Evolutionary conservation across 1,140 invertebrate species (phyloP).

Genomic region (Capitella teleta): DNA sequence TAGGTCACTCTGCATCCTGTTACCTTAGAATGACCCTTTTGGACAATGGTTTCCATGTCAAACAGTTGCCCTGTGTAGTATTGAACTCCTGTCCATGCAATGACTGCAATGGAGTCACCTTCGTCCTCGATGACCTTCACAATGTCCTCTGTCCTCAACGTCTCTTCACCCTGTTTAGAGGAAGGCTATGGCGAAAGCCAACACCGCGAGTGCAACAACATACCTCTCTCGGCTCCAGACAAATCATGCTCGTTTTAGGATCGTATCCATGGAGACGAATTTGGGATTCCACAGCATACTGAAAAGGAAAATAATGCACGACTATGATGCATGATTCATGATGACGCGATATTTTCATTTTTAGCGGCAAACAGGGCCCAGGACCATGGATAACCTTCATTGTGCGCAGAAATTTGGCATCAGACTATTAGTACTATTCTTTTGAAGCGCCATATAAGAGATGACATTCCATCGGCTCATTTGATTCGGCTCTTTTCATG

Average conservation of each 20-base stretch:
- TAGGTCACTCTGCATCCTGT: too few species aligned
- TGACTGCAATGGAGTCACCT: conserved; percentile 47
- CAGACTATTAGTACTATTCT: too few species aligned
- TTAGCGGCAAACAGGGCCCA: too few species aligned
- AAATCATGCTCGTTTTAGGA: conserved; percentile 43
- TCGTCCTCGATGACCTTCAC: conserved; percentile 45
- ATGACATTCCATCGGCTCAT: too few species aligned
- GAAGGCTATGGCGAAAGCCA: too few species aligned
- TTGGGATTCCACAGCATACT: conserved; percentile 53
- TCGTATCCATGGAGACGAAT: conserved; percentile 46
- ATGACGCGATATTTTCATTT: too few species aligned
- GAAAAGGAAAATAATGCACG: conserved; percentile 15
- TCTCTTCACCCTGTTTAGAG: conserved; percentile 7
- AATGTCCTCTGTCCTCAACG: conserved; percentile 41
- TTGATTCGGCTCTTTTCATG: too few species aligned
- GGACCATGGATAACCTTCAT: too few species aligned
- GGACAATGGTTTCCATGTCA: conserved; percentile 48
- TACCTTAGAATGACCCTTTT: conserved; percentile 46
- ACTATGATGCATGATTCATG: too few species aligned
- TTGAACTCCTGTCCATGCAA: conserved; percentile 52
- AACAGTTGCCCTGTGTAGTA: conserved; percentile 57
- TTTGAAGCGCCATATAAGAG: too few species aligned
- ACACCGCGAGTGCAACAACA: too few species aligned
- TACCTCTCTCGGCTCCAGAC: conserved; percentile 46
- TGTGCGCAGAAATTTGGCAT: too few species aligned